Conservation (phyloP, 1,140 invertebrate species). For the Cyrtorhinus lividipennis region DNA sequence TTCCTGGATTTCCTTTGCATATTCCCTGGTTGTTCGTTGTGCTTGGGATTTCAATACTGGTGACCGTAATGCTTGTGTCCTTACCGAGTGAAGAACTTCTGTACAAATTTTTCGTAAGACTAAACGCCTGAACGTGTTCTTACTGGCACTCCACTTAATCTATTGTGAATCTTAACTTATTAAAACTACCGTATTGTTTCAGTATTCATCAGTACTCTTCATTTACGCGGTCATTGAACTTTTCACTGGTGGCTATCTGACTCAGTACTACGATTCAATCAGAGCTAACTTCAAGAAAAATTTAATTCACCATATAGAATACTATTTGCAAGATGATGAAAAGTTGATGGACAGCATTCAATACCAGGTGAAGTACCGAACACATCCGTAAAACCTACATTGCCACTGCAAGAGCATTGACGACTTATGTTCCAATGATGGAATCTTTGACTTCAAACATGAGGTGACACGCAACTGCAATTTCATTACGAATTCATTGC, state of each 20-base stretch:
- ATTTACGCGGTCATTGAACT: neutral
- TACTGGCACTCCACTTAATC: too few relatives aligned
- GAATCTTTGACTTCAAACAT: too few relatives aligned
- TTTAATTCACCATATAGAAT: neutral
- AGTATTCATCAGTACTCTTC: neutral
- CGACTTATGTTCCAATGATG: too few relatives aligned
- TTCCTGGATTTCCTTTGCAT: neutral
- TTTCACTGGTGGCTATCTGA: neutral
- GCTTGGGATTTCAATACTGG: neutral
- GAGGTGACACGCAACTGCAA: too few relatives aligned
- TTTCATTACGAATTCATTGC: too few relatives aligned
- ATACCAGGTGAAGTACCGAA: neutral
- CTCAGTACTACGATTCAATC: neutral
- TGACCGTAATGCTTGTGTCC: neutral
- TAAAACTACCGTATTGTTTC: too few relatives aligned
- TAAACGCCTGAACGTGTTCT: too few relatives aligned
- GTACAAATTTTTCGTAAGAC: neutral
- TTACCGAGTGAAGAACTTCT: neutral
- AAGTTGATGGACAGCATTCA: neutral
- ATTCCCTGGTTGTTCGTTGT: neutral
- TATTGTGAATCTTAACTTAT: too few relatives aligned
- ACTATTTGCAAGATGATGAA: neutral
- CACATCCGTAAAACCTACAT: too few relatives aligned
- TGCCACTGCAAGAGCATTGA: too few relatives aligned
- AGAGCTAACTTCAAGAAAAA: neutral